Conservation (phyloP, 2,888 invertebrate genomes). For the Chloroclysta siterata region DNA sequence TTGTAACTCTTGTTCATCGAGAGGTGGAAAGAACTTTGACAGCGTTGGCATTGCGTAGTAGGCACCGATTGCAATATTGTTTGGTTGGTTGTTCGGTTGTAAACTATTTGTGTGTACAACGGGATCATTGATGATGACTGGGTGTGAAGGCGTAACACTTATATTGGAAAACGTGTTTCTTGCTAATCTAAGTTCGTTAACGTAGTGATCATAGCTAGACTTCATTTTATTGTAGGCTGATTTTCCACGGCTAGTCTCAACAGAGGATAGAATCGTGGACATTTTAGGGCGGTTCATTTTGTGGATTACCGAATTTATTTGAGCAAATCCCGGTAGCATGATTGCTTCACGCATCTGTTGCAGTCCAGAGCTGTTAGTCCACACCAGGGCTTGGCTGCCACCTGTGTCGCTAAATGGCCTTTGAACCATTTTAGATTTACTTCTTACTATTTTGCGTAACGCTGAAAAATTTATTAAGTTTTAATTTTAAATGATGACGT, state of each 20-base stretch:
- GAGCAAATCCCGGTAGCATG: slow-evolving; percentile 52
- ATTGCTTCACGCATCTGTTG: slow-evolving; percentile 37
- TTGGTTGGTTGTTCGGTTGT: neutral
- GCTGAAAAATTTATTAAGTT: slow-evolving; percentile 54
- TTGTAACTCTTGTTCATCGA: slow-evolving; percentile 49
- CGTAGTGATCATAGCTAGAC: slow-evolving; percentile 41
- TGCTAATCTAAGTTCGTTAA: slow-evolving; percentile 54
- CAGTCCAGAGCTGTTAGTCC: slow-evolving; percentile 18
- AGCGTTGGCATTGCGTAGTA: slow-evolving; percentile 52
- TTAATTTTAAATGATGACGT: too few relatives aligned
- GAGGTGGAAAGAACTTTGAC: slow-evolving; percentile 60
- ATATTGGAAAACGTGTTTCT: slow-evolving; percentile 53
- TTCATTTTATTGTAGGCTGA: slow-evolving; percentile 52
- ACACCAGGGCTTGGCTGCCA: slow-evolving; percentile 19
- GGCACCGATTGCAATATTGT: slow-evolving; percentile 45
- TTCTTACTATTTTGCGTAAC: slow-evolving; percentile 73
- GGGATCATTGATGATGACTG: slow-evolving; percentile 3
- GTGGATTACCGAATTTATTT: slow-evolving; percentile 57
- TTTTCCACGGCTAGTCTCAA: slow-evolving; percentile 54
- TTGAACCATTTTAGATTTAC: slow-evolving; percentile 76
- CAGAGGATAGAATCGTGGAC: slow-evolving; percentile 58
- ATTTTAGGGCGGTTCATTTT: slow-evolving; percentile 61
- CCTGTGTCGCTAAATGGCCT: slow-evolving; percentile 65
- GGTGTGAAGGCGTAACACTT: slow-evolving; percentile 4
- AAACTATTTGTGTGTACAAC: neutral